Evolutionary conservation across 2,113 vertebrate species (phyloP).

Genomic region (Ciconia maguari): DNA sequence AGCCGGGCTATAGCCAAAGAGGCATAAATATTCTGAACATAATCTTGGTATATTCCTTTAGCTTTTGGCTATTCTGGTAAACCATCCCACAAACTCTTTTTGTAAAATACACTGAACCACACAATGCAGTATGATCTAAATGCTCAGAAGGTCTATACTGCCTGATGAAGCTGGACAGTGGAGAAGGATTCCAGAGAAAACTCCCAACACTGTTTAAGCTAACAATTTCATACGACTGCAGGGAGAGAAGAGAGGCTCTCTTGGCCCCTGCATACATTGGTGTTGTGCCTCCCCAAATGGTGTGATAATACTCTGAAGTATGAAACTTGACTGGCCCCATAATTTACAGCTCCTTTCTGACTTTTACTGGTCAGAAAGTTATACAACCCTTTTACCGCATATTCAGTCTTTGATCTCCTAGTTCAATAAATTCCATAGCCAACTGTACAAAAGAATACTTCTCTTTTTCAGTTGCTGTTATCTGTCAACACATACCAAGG

Average conservation of each 20-base stretch:
- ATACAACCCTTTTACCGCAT: background rate
- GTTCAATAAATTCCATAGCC: background rate
- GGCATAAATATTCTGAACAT: background rate
- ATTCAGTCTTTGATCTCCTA: background rate
- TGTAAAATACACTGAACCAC: background rate
- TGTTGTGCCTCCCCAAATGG: background rate
- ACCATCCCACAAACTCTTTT: background rate
- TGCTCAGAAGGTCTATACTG: background rate
- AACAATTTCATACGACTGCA: background rate
- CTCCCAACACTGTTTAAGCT: background rate
- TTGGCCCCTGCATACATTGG: background rate
- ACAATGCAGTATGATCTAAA: background rate
- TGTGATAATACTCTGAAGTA: background rate
- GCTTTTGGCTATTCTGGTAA: background rate
- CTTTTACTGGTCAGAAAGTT: background rate
- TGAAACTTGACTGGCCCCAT: background rate
- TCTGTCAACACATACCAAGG: background rate
- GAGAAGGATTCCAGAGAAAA: background rate
- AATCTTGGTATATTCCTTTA: background rate
- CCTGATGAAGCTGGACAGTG: background rate
- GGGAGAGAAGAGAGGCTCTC: background rate
- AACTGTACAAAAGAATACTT: background rate
- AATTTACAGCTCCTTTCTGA: background rate
- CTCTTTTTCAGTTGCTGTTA: background rate
- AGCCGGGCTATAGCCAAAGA: background rate